Conservation (phyloP, 1,140 invertebrate genomes). For the Hyphantria cunea region DNA sequence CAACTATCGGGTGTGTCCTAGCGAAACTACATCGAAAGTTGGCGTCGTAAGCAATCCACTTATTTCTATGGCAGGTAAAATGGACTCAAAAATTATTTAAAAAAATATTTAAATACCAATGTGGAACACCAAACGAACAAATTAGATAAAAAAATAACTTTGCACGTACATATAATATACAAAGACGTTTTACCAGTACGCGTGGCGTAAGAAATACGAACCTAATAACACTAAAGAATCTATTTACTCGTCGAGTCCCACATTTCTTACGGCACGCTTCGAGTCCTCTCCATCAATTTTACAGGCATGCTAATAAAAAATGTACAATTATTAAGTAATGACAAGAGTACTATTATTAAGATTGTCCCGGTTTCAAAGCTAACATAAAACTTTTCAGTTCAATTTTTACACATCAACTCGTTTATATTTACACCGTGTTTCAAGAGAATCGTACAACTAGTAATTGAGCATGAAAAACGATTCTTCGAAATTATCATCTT, state of each 20-base stretch:
- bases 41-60: constrained; percentile 64
- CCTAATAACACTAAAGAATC: too few relatives aligned
- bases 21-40: constrained; percentile 37
- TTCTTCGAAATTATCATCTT: constrained; percentile 66
- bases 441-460: constrained; percentile 46
- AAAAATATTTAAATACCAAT: constrained; percentile 59
- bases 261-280: constrained; percentile 6
- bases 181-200: constrained; percentile 7
- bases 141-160: constrained; percentile 48
- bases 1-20: constrained; percentile 27
- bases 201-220: too few relatives aligned
- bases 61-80: constrained; percentile 78
- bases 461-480: constrained; percentile 52
- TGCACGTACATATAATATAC: constrained; percentile 37
- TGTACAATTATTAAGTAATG: constrained; percentile 24
- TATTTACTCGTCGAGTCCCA: background rate
- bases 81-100: constrained; percentile 67
- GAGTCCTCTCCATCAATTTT: constrained; percentile 16
- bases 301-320: constrained; percentile 22
- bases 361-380: constrained; percentile 12
- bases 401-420: constrained; percentile 42
- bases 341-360: too few relatives aligned
- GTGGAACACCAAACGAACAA: constrained; percentile 56
- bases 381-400: constrained; percentile 44
- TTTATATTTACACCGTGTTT: constrained; percentile 54